Conservation (phyloP, 2,888 invertebrate genomes). For the Glyphotaelius pellucidus region DNA sequence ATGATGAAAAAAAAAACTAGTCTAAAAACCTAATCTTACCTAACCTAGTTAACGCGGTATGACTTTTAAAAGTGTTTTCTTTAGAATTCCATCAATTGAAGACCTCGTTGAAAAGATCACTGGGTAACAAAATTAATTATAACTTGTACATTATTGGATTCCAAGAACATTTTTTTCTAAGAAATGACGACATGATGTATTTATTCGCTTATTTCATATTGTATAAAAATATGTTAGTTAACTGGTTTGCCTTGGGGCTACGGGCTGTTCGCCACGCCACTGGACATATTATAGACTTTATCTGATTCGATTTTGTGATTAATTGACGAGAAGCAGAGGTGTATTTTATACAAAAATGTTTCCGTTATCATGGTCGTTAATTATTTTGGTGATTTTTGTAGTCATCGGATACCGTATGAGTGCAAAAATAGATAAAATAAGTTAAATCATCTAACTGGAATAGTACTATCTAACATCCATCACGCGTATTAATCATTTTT, state of each 20-base stretch:
- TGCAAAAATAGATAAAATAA: neutral
- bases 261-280: neutral
- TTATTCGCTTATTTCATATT: too few relatives aligned
- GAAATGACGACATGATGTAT: too few relatives aligned
- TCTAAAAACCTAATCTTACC: too few relatives aligned
- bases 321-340: neutral
- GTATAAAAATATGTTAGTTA: too few relatives aligned
- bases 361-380: neutral
- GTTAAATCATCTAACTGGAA: neutral
- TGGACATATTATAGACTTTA: neutral
- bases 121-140: too few relatives aligned
- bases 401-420: neutral
- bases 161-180: too few relatives aligned
- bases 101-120: too few relatives aligned
- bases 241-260: neutral
- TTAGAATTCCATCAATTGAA: too few relatives aligned
- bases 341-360: neutral
- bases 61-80: too few relatives aligned
- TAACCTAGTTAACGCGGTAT: too few relatives aligned
- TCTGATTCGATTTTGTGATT: neutral
- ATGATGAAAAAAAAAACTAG: too few relatives aligned
- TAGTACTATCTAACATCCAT: neutral
- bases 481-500: neutral
- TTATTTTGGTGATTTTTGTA: neutral
- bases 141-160: too few relatives aligned